A percentile compares a stretch with the other conserved stretches of the same genome.
Evolutionary conservation across 1,140 invertebrate species (phyloP).

Genomic region (Hylaeus volcanicus): DNA sequence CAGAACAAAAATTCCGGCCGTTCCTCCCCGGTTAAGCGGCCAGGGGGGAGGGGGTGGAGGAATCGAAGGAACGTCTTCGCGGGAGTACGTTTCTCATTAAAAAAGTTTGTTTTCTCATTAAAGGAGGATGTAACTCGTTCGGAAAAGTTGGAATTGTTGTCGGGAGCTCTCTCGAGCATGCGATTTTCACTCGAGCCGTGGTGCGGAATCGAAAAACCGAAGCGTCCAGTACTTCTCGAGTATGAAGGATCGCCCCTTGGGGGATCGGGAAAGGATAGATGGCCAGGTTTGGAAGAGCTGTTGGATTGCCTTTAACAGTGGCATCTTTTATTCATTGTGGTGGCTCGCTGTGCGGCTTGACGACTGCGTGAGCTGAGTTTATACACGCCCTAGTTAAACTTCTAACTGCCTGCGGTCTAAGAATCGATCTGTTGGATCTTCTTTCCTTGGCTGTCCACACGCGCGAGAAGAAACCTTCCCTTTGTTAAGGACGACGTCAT

Average conservation of each 20-base stretch:
- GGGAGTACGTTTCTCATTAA: slow-evolving; percentile 40
- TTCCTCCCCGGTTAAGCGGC: neutral
- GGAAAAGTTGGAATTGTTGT: slow-evolving; percentile 45
- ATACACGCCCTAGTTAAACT: slow-evolving; percentile 73
- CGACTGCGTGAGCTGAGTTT: slow-evolving; percentile 75
- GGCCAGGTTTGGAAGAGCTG: slow-evolving; percentile 57
- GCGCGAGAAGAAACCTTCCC: slow-evolving; percentile 53
- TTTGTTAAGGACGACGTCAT: slow-evolving; percentile 61
- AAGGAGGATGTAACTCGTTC: slow-evolving; percentile 43
- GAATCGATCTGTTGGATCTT: slow-evolving; percentile 71
- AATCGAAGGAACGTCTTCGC: slow-evolving; percentile 12
- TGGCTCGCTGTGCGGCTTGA: slow-evolving; percentile 68
- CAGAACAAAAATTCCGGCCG: slow-evolving; percentile 12
- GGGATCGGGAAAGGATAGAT: slow-evolving; percentile 43
- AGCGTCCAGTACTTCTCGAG: slow-evolving; percentile 33
- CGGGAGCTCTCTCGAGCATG: neutral
- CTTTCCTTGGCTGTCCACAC: slow-evolving; percentile 19
- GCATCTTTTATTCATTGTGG: slow-evolving; percentile 75
- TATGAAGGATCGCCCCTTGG: slow-evolving; percentile 52
- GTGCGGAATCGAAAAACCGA: slow-evolving; percentile 32
- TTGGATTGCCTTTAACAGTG: slow-evolving; percentile 67
- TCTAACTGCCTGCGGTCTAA: slow-evolving; percentile 71
- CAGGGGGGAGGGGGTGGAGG: neutral
- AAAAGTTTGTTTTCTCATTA: slow-evolving; percentile 50
- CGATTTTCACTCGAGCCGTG: slow-evolving; percentile 24